These are phyloP conservation scores for Procapra przewalskii DNA, from an alignment of 2,113 vertebrate species.

Conservation along the genomic window DNA sequence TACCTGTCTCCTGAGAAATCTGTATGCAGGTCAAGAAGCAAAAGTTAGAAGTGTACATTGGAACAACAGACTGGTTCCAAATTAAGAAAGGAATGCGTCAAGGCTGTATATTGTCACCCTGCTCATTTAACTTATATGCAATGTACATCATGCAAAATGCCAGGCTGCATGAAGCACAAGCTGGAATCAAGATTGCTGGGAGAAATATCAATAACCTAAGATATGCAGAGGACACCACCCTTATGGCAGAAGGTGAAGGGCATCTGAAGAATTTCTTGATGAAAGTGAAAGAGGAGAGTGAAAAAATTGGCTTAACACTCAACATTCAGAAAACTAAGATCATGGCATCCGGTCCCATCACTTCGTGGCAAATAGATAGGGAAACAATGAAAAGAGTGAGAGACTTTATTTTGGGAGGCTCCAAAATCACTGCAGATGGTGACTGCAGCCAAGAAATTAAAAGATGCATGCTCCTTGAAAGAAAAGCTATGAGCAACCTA, in stretches of 20 bases:
- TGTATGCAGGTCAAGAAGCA: neutral
- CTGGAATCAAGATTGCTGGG: neutral
- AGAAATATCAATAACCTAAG: neutral
- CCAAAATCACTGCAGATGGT: neutral
- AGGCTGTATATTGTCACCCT: neutral
- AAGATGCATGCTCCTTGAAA: neutral
- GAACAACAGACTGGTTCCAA: neutral
- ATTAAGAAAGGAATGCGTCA: fast-evolving
- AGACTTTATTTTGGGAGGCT: neutral
- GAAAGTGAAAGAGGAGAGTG: neutral
- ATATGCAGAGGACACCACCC: neutral
- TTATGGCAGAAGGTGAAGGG: neutral
- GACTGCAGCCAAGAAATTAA: neutral
- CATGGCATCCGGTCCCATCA: fast-evolving
- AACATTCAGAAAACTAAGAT: neutral
- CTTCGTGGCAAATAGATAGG: neutral
- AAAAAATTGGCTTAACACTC: neutral
- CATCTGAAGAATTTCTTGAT: neutral
- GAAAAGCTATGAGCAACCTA: neutral
- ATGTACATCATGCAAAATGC: neutral
- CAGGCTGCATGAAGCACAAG: neutral
- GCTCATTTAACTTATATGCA: neutral
- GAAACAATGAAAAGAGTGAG: neutral
- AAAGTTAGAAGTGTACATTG: neutral
- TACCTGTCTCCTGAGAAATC: neutral